Evolutionary conservation across 2,797 vertebrate genomes (phyloP).

Genomic region (Pseudomugil gertrudae): DNA sequence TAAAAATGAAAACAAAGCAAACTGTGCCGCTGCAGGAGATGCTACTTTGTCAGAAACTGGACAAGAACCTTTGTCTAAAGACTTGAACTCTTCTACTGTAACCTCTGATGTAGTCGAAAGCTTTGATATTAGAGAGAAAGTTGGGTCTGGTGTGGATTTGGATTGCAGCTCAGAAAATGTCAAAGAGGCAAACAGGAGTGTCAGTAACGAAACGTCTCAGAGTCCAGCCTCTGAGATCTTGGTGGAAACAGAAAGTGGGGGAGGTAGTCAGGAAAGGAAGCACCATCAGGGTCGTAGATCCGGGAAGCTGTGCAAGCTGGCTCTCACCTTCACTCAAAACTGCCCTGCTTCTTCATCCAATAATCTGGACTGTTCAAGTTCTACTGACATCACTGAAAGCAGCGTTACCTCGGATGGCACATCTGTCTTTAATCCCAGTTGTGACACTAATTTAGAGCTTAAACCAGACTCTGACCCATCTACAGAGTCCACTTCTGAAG

Average conservation of each 20-base stretch:
- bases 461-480: constrained; percentile 20
- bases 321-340: constrained; percentile 86
- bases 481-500: constrained; percentile 1
- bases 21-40: neutral
- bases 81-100: constrained; percentile 22
- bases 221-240: constrained; percentile 48
- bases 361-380: constrained; percentile 27
- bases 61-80: neutral
- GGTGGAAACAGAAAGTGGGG: constrained; percentile 47
- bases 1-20: constrained; percentile 14
- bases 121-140: constrained; percentile 2
- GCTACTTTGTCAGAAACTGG: neutral
- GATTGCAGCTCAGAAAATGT: constrained; percentile 4
- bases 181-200: constrained; percentile 18
- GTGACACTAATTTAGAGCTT: constrained; percentile 5
- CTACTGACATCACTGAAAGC: constrained; percentile 12
- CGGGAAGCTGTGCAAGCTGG: constrained; percentile 85
- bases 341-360: constrained; percentile 45
- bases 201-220: constrained; percentile 25
- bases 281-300: constrained; percentile 77
- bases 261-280: constrained; percentile 75
- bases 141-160: neutral
- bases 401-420: constrained; percentile 9
- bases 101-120: constrained; percentile 11
- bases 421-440: neutral